Evolutionary conservation across 2,797 vertebrate genomes (phyloP).

Genomic region (Sebastes taczanowskii): DNA sequence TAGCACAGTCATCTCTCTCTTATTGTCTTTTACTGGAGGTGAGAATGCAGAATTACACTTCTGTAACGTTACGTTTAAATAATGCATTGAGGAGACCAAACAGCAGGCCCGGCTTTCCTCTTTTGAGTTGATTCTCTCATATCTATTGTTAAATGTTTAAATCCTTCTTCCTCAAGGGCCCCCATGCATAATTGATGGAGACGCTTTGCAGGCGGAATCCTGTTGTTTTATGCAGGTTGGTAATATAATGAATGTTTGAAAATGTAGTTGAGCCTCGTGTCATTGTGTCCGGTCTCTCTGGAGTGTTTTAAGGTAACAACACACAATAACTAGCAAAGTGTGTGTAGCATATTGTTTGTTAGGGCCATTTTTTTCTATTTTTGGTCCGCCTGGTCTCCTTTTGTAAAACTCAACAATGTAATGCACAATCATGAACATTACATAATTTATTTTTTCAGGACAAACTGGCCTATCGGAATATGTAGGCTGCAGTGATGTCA

Average conservation of each 20-base stretch:
- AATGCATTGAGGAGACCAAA: slow-evolving; percentile 12
- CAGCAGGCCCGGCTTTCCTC: background rate
- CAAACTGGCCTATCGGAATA: too few relatives aligned
- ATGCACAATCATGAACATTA: too few relatives aligned
- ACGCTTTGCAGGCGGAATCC: background rate
- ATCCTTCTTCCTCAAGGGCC: background rate
- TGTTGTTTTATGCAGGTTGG: slow-evolving; percentile 21
- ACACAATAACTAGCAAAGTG: background rate
- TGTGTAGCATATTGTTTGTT: background rate
- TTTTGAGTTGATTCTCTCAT: slow-evolving; percentile 17
- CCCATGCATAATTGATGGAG: slow-evolving; percentile 31
- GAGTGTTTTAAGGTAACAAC: background rate
- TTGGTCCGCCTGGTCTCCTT: too few relatives aligned
- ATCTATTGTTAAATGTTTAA: slow-evolving; percentile 52
- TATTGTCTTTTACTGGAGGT: background rate
- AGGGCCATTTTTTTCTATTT: background rate
- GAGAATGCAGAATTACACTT: slow-evolving; percentile 9
- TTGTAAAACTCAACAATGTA: too few relatives aligned
- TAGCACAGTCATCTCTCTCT: background rate
- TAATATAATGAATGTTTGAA: slow-evolving; percentile 18
- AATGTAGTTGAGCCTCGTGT: background rate
- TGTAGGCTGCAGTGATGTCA: too few relatives aligned
- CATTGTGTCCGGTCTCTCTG: background rate
- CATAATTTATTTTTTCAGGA: too few relatives aligned
- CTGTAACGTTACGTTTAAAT: slow-evolving; percentile 30